Evolutionary conservation across 2,888 invertebrate species (phyloP), one percentile per base, ranked within the genome.

Genomic region (Drosophila greeni): DNA sequence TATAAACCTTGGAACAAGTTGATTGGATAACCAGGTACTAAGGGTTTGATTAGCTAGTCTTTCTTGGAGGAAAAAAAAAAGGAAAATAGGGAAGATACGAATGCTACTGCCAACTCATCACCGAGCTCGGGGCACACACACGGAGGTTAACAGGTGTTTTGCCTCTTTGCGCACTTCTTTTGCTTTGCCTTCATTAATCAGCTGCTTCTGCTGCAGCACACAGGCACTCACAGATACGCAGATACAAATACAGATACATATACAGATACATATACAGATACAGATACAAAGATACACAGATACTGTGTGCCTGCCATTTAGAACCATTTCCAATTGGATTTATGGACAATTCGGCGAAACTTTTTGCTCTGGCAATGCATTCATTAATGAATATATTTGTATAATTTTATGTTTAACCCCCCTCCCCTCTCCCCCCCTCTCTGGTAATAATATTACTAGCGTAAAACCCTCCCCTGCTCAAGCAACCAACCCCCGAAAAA

Each of bases 61-160:
- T 14, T 23, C 20, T 23, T 40, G n/a, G n/a, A 9, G 37, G 23
- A 12, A 39, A 5, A 37, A 18, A 2, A 9, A n/a, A 42, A n/a
- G 18, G 3, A 1, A 9, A n/a, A 42, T 14, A 24, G 24, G n/a
- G 8, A 45, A 47, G 31, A 47, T 31, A 47, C 45, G 20, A 47
- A 29, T 31, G 29, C 39, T 26, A 43, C 9, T 51, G 74, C 72
- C 75, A 73, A 70, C 75, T 72, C 70, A 70, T 75, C 72, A 39
- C 16, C 48, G 14, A 29, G 29, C 39, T 49, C 20, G 20, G 47
- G 66, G 37, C 33, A 34, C 39, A 51, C 26, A 33, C 39, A 52
- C 51, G 47, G 33, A 43, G 76, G 75, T 76, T 78, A 79, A 79
- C 79, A 79, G 79, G 79, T 79, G 79, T 79, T 76, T 79, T 69